Base-by-base conservation (phyloP, 2,113 vertebrate genomes). In the Myxocyprinus asiaticus region DNA sequence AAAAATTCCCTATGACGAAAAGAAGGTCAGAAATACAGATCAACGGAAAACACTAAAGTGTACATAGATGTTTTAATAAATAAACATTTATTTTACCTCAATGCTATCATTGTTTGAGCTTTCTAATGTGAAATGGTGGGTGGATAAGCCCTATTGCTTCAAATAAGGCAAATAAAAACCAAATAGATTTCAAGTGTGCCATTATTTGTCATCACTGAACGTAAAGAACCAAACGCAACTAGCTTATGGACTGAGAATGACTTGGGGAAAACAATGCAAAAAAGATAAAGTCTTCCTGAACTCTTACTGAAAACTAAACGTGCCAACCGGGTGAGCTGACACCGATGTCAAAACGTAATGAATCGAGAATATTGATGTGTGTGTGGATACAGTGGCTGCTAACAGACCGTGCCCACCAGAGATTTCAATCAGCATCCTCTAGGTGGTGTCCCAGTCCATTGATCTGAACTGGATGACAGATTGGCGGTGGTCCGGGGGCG, bases 401-500 rank as follows among this genome's bases (percentile, higher is more conserved):
- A 43, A 44, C 7, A 33, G 64, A 76, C 5, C 7, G 6, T 8
- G 4, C n/a, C 55, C 11, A 58, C 22, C 0, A 59, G 48, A 5
- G 0, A 3, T 14, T 9, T 62, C 74, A 43, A 51, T 12, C 48
- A 45, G 48, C 55, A 64, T 10, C 68, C 67, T 71, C 71, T 75
- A 81, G 50, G 73, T 81, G 6, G 80, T 76, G 79, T 86, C 78
- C 88, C 69, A 93, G 58, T 92, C 90, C 77, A 88, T 83, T 6
- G 84, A 82, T 11, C 85, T 89, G 84, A 86, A 98, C 74, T 95
- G 95, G 86, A 99, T 99, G 85, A 99, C 97, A 0, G 96, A 97
- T 89, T 96, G 94, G 43, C 96, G 93, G 82, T 96, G 71, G 45
- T 84, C 83, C 7, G 61, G 0, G 9, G 86, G 62, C 56, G 86